Evolutionary conservation across 2,888 invertebrate genomes (phyloP).

Genomic region (Neoscelio sp.): DNA sequence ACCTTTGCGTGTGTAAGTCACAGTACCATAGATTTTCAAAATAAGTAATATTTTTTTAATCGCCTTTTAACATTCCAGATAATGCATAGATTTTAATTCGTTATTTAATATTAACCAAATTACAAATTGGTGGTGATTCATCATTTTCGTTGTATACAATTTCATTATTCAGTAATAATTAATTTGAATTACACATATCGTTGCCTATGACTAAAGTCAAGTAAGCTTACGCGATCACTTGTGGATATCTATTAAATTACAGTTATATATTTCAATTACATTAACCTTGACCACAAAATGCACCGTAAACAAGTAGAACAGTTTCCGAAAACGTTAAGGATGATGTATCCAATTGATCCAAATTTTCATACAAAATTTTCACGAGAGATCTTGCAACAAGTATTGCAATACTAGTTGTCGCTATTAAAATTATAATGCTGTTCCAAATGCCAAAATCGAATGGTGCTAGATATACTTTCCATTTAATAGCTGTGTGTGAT

Average conservation of each 20-base stretch:
- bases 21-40: too few species aligned
- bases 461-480: constrained; percentile 78
- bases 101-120: too few species aligned
- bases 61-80: too few species aligned
- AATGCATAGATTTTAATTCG: too few species aligned
- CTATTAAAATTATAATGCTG: constrained; percentile 72
- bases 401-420: constrained; percentile 73
- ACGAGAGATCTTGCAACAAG: constrained; percentile 66
- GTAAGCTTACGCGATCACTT: background rate
- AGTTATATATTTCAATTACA: background rate
- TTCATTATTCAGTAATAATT: too few species aligned
- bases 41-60: too few species aligned
- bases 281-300: constrained; percentile 79
- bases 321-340: constrained; percentile 70
- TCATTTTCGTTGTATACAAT: too few species aligned
- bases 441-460: constrained; percentile 78
- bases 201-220: too few species aligned
- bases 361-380: constrained; percentile 11
- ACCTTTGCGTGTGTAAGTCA: too few species aligned
- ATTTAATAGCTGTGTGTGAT: constrained; percentile 75
- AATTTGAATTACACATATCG: too few species aligned
- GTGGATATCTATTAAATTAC: too few species aligned
- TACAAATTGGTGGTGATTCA: too few species aligned
- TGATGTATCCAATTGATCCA: background rate
- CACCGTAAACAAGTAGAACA: constrained; percentile 76